Evolutionary conservation across 2,113 vertebrate species (phyloP).

Genomic region (Muntiacus muntjak): DNA sequence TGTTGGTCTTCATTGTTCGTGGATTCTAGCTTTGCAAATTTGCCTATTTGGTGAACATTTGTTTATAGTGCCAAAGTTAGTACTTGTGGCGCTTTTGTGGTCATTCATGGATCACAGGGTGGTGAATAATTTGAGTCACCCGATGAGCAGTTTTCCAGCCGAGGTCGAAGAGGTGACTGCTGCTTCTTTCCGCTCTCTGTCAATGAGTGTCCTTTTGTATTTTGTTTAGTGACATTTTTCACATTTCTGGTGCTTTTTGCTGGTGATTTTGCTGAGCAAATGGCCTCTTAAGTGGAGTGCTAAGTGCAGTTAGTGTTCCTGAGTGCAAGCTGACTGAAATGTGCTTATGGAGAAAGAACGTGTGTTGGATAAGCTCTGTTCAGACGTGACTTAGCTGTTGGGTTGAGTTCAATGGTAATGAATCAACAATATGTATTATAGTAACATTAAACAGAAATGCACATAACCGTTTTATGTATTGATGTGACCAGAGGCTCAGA

Average conservation of each 20-base stretch:
- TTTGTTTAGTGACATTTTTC: neutral
- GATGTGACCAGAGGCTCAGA: neutral
- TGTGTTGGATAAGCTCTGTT: neutral
- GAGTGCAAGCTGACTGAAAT: neutral
- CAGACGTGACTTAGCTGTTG: neutral
- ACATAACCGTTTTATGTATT: neutral
- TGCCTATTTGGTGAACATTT: neutral
- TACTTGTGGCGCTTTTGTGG: neutral
- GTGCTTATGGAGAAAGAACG: neutral
- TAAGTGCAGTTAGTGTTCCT: neutral
- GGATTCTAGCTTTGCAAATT: neutral
- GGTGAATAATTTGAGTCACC: neutral
- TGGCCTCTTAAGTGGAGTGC: neutral
- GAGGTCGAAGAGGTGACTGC: accelerated
- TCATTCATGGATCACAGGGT: neutral
- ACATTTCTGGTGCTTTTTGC: neutral
- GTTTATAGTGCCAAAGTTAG: neutral
- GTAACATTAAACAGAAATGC: neutral
- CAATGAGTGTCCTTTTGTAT: neutral
- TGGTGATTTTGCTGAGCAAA: neutral
- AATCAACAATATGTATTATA: neutral
- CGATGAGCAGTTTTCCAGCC: accelerated
- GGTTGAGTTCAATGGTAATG: neutral
- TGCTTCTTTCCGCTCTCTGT: neutral
- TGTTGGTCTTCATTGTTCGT: neutral